Conservation (phyloP, 2,888 invertebrate genomes). For the Andricus quercusramuli region DNA sequence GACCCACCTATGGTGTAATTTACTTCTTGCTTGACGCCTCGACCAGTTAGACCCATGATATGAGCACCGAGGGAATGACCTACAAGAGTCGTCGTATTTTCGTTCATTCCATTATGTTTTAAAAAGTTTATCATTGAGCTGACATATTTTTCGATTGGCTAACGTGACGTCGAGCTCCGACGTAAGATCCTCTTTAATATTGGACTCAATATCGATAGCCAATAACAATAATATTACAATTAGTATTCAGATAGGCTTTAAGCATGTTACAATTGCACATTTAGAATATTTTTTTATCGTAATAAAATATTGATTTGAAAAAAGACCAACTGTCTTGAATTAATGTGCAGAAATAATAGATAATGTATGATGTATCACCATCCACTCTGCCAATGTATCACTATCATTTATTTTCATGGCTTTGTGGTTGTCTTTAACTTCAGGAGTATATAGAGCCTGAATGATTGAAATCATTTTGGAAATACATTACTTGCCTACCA, state of each 20-base stretch:
- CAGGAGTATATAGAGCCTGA: not conserved
- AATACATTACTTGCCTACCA: not conserved
- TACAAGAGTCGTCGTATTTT: constrained; percentile 56
- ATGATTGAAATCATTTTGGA: not conserved
- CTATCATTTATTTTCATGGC: too few relatives aligned
- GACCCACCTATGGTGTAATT: constrained; percentile 44
- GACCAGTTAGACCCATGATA: constrained; percentile 64
- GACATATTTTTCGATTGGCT: not conserved
- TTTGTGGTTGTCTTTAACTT: constrained; percentile 45
- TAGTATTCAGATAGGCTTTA: not conserved
- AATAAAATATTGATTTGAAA: not conserved
- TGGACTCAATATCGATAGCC: constrained; percentile 16
- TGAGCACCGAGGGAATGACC: constrained; percentile 73
- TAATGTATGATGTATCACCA: too few relatives aligned
- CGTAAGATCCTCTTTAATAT: not conserved
- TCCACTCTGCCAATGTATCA: too few relatives aligned
- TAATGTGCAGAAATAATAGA: too few relatives aligned
- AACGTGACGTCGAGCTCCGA: not conserved
- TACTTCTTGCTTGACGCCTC: constrained; percentile 47
- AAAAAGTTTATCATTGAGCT: constrained; percentile 66
- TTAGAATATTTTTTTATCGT: too few relatives aligned
- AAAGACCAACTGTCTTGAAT: not conserved
- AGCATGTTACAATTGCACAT: constrained; percentile 21
- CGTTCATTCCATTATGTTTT: constrained; percentile 55
- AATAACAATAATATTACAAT: constrained; percentile 3